Evolutionary conservation across 2,797 vertebrate genomes (phyloP), one percentile per base, ranked within the genome.

Genomic region (Diplodus sargus): DNA sequence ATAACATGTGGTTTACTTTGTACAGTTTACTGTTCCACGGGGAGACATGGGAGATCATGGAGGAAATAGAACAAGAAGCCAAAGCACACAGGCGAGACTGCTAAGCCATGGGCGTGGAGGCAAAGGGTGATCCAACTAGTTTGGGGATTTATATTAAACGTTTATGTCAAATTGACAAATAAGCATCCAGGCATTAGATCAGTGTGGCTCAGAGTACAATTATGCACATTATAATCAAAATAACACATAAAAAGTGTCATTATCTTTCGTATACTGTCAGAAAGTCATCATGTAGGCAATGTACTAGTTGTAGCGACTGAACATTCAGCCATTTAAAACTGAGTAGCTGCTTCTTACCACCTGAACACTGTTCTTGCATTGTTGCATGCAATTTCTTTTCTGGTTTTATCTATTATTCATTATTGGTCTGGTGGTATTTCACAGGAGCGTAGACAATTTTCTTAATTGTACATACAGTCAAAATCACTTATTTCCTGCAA

Each of bases 1-100:
- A 85, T 81, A 74, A 81, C 81, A 83, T 66, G 60, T 43, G 54
- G 45, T 68, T 75, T 58, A 54, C 65, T 86, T 78, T 74, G 71
- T 60, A 17, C 61, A 59, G 66, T 82, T 81, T 42, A 70, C 54
- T 22, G 9, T 47, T 48, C 79, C 64, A 52, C n/a, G 1, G 65
- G 74, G 71, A 80, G 63, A 70, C 66, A 66, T 64, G 22, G 28
- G 43, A 81, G 75, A 58, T 70, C 63, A 56, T 42, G 56, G 49
- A 75, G 65, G 64, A 83, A 66, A 56, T 34, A 34, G 11, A 86
- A 53, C 17, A 9, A 71, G 58, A 48, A 61, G 60, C 49, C 39
- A 74, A 80, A 70, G 65, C 60, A 30, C 59, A 63, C 4, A 0
- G 71, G 23, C 17, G 65, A 68, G 34, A 65, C 57, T 49, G 23